Percentiles rank a stretch among this genome's conserved stretches.
phyloP scores from a whole-genome alignment of 2,797 vertebrate species.

The Onychomys leucogaster region DNA sequence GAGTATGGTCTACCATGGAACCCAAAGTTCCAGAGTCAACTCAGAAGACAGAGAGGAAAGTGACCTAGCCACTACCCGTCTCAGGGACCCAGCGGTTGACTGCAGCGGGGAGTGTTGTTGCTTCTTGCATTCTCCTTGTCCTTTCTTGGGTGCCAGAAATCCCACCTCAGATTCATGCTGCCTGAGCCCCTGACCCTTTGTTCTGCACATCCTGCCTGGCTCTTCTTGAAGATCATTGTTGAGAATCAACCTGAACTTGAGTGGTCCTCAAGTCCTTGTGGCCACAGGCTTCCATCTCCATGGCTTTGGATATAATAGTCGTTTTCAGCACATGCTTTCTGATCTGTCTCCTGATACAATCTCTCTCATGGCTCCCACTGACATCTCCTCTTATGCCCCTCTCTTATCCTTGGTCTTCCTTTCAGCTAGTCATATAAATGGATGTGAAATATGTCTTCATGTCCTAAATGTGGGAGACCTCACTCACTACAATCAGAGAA shows the following conservation, averaged over 20 bases:
- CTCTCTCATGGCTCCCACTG: background rate
- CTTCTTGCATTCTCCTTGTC: background rate
- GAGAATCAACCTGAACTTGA: background rate
- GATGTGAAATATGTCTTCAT: background rate
- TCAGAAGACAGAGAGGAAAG: background rate
- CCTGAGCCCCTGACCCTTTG: no score
- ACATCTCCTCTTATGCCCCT: background rate
- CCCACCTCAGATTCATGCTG: background rate
- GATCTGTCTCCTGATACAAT: background rate
- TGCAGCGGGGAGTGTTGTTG: background rate
- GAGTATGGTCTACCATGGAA: no score
- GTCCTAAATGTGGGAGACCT: constrained; percentile 4
- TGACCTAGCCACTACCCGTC: background rate
- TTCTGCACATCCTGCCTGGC: background rate
- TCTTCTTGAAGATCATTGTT: background rate
- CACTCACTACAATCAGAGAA: background rate
- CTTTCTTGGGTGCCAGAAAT: background rate
- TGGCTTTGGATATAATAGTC: background rate
- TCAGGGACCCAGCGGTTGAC: background rate
- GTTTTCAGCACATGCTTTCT: background rate
- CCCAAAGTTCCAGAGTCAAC: background rate
- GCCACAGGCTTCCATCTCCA: background rate
- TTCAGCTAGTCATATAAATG: background rate
- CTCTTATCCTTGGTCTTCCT: background rate
- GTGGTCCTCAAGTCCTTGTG: background rate